These are phyloP conservation scores for Cryptomyrus ogoouensis DNA, from an alignment of 2,113 vertebrate species.

Conservation along the genomic window DNA sequence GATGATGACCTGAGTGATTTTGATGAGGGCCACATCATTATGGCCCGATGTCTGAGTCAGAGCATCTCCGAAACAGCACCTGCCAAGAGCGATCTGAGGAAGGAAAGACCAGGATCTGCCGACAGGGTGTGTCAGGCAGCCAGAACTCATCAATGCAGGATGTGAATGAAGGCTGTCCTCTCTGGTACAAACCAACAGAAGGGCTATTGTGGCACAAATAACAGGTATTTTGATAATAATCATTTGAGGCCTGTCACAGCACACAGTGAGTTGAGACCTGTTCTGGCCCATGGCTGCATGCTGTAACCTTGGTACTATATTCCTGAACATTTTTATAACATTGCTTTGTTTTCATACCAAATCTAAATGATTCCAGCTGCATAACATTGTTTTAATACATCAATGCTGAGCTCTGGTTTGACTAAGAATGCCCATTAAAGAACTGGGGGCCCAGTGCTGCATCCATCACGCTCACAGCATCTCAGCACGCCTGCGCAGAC, in stretches of 20 bases:
- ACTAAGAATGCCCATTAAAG: slow-evolving; percentile 52
- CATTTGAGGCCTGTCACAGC: background rate
- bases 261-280: background rate
- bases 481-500: slow-evolving; percentile 33
- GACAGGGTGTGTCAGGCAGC: background rate
- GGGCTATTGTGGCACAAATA: background rate
- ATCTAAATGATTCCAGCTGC: slow-evolving; percentile 33
- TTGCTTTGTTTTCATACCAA: slow-evolving; percentile 46
- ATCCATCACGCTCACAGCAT: slow-evolving; percentile 18
- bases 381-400: slow-evolving; percentile 48
- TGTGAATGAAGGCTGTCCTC: background rate
- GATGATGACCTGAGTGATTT: background rate
- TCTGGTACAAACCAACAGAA: background rate
- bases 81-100: background rate
- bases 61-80: background rate
- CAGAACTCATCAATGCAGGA: background rate
- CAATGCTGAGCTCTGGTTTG: slow-evolving; percentile 50
- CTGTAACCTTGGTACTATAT: slow-evolving; percentile 23
- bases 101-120: background rate
- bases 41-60: background rate
- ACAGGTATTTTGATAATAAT: background rate
- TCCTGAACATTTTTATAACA: slow-evolving; percentile 14
- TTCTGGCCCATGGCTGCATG: background rate
- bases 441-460: background rate
- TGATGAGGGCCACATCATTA: background rate